Evolutionary conservation across 2,797 vertebrate species (phyloP).

Genomic region (Chelonia mydas): DNA sequence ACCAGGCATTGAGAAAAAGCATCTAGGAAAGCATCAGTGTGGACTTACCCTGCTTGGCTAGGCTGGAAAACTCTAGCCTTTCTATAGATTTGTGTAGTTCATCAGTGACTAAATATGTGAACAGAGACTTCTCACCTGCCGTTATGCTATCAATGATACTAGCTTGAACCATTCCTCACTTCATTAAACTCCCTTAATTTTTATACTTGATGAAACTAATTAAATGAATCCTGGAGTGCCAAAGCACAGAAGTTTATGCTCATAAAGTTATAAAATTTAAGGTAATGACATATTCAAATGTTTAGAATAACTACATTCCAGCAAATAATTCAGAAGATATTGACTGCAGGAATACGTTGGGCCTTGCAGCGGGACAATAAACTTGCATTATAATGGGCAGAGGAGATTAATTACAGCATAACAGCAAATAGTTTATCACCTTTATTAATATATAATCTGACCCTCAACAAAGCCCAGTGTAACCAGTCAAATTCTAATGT

Average conservation of each 20-base stretch:
- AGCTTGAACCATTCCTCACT: neutral
- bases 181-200: neutral
- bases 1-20: neutral
- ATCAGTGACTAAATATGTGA: neutral
- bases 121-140: neutral
- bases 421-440: neutral
- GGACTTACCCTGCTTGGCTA: neutral
- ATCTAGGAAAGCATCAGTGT: neutral
- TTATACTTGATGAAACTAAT: neutral
- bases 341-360: neutral
- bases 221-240: neutral
- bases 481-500: neutral
- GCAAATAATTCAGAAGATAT: neutral
- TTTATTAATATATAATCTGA: neutral
- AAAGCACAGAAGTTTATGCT: neutral
- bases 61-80: too few species aligned
- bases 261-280: constrained; percentile 4
- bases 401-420: constrained; percentile 19
- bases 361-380: neutral
- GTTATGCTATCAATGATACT: neutral
- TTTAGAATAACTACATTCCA: neutral
- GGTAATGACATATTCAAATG: neutral
- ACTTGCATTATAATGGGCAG: neutral
- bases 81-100: neutral
- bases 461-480: neutral